phyloP scores from a whole-genome alignment of 1,140 invertebrate species.

The Brachionus rotundiformis region DNA sequence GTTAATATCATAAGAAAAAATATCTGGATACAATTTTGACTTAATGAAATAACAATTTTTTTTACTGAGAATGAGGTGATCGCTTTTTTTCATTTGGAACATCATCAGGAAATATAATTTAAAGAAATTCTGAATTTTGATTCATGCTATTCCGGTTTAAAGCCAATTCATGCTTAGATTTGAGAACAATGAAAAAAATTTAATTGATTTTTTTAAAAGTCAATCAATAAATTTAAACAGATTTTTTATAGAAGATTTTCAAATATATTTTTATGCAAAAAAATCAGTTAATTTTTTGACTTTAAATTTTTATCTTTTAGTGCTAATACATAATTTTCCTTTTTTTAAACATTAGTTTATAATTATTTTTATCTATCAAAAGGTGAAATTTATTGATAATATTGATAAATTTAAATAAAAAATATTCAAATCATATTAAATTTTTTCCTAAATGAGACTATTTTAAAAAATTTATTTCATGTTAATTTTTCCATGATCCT shows the following conservation, averaged over 20 bases:
- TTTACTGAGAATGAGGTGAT: neutral
- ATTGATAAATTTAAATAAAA: no score
- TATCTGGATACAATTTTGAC: neutral
- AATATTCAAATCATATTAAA: no score
- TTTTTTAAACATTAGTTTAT: no score
- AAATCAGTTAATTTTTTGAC: no score
- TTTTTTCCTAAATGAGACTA: no score
- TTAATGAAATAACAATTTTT: neutral
- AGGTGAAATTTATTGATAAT: no score
- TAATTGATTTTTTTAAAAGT: conserved; percentile 7
- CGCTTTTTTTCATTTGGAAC: neutral
- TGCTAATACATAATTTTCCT: no score
- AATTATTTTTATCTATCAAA: no score
- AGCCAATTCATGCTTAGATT: neutral
- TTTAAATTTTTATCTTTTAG: neutral
- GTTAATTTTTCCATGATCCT: no score
- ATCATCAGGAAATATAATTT: neutral
- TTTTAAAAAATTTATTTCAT: no score
- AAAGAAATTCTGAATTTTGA: conserved; percentile 9
- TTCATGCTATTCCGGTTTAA: conserved; percentile 10
- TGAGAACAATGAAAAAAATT: neutral
- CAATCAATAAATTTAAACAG: neutral
- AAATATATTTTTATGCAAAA: neutral
- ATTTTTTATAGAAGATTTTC: neutral
- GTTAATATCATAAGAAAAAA: no score